phyloP scores from a whole-genome alignment of 2,113 vertebrate genomes.

The Phaethon lepturus region DNA sequence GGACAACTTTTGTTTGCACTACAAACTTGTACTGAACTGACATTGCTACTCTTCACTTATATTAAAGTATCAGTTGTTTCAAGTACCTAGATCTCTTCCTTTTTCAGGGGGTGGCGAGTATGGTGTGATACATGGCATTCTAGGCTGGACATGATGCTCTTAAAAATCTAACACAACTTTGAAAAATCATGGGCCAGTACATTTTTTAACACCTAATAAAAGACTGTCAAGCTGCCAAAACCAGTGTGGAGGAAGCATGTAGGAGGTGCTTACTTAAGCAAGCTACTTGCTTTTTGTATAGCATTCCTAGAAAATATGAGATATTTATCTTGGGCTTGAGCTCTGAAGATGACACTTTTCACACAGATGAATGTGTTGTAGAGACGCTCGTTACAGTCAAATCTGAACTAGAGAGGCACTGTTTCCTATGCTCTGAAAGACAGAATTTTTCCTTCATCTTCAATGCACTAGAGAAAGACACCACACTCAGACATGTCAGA shows the following conservation, averaged over 20 bases:
- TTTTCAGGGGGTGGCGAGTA: neutral
- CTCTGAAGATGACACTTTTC: neutral
- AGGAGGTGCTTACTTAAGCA: neutral
- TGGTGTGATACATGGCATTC: too few relatives aligned
- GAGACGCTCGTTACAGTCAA: neutral
- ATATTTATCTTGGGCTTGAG: neutral
- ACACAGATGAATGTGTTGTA: neutral
- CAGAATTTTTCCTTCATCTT: neutral
- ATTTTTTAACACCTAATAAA: neutral
- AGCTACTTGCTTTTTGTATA: neutral
- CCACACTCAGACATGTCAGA: neutral
- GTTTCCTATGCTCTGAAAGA: neutral
- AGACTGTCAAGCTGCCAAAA: neutral
- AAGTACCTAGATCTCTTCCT: neutral
- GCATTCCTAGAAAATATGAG: neutral
- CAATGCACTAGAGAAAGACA: neutral
- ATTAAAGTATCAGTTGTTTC: constrained; percentile 26
- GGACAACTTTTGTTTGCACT: constrained; percentile 2
- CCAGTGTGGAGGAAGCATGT: neutral
- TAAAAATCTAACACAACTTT: neutral
- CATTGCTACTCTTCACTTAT: neutral
- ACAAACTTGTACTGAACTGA: neutral
- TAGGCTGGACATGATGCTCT: neutral
- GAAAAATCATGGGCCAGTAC: neutral
- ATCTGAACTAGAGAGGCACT: neutral